These are phyloP conservation scores for Chalcosyrphus nemorum DNA, from an alignment of 2,888 invertebrate genomes.

Conservation along the genomic window DNA sequence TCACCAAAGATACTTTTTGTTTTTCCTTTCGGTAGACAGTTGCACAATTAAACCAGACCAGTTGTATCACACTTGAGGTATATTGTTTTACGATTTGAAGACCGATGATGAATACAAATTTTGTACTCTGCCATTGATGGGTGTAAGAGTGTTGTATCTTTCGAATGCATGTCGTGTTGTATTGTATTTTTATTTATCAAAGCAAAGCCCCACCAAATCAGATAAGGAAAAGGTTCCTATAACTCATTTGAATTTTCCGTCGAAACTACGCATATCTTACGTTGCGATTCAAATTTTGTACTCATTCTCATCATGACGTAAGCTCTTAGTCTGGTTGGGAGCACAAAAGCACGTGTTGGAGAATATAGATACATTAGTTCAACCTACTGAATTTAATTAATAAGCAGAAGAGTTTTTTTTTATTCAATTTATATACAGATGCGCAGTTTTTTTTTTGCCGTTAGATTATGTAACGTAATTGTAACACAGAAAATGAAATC, in stretches of 20 bases:
- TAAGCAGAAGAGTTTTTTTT: not conserved
- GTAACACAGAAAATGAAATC: slow-evolving; percentile 7
- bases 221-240: no score
- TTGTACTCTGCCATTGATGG: not conserved
- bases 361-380: not conserved
- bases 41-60: slow-evolving; percentile 18
- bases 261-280: not conserved
- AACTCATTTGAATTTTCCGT: not conserved
- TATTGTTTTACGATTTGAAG: slow-evolving; percentile 8
- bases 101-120: slow-evolving; percentile 5
- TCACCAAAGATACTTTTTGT: slow-evolving; percentile 6
- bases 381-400: not conserved
- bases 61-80: not conserved
- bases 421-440: slow-evolving; percentile 1
- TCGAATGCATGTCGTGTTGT: not conserved
- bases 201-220: not conserved
- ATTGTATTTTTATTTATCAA: no score
- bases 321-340: not conserved
- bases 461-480: not conserved
- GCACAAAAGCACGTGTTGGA: slow-evolving; percentile 22
- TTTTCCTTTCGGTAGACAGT: not conserved
- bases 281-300: not conserved
- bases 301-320: slow-evolving; percentile 27
- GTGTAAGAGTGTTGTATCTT: not conserved
- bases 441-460: not conserved